Percentiles rank a stretch among this genome's conserved stretches.
Conservation (phyloP, 2,797 vertebrate genomes). For the Smutsia gigantea region DNA sequence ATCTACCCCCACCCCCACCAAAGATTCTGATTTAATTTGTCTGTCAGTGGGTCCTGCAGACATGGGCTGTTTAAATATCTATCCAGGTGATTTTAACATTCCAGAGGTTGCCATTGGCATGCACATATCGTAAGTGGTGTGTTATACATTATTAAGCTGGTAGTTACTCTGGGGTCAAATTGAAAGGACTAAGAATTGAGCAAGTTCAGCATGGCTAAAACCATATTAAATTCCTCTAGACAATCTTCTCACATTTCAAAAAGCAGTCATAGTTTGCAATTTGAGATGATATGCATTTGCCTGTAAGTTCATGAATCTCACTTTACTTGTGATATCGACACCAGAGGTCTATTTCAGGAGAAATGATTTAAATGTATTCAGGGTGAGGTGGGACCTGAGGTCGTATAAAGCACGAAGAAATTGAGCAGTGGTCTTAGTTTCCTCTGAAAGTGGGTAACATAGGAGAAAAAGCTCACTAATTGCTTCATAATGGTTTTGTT, state of each 20-base stretch:
- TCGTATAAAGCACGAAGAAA: constrained; percentile 62
- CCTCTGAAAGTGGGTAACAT: constrained; percentile 70
- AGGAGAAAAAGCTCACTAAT: not conserved
- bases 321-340: constrained; percentile 59
- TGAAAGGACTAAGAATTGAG: not conserved
- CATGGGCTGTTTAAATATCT: constrained; percentile 22
- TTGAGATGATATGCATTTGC: constrained; percentile 61
- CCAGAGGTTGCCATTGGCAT: not conserved
- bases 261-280: constrained; percentile 60
- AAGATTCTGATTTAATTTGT: not conserved
- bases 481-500: constrained; percentile 65
- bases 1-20: not conserved
- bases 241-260: constrained; percentile 68
- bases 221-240: constrained; percentile 50
- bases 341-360: constrained; percentile 5
- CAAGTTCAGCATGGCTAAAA: constrained; percentile 38
- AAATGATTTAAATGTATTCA: constrained; percentile 72
- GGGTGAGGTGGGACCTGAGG: constrained; percentile 43
- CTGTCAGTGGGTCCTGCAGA: not conserved
- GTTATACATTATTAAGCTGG: constrained; percentile 31
- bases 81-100: constrained; percentile 14
- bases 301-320: constrained; percentile 54
- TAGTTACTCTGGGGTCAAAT: constrained; percentile 40
- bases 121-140: not conserved
- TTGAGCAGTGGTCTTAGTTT: constrained; percentile 60